Evolutionary conservation across 2,113 vertebrate genomes (phyloP), one percentile per base, ranked within the genome.

Genomic region (Nyctibius bracteatus): DNA sequence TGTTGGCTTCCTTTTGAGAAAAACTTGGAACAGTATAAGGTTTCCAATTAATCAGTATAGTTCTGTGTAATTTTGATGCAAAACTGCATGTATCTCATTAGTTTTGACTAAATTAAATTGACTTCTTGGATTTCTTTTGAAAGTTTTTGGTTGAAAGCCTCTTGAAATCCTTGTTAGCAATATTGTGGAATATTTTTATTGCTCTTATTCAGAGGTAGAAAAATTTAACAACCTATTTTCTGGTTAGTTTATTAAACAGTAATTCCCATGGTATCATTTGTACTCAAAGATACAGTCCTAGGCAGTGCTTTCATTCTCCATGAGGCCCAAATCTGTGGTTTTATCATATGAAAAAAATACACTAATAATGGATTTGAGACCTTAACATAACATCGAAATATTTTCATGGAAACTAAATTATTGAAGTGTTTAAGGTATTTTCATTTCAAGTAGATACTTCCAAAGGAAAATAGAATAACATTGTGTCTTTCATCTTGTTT

Each of bases 301-400:
- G 55, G 9, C 14, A 81, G 57, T 61, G 16, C 5, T 86, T 74
- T 79, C 18, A 28, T 41, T 0, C 0, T 82, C n/a, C 4, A 2
- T 46, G 73, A 72, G 44, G 16, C 14, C 27, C 11, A 58, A 72
- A 61, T 61, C 27, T 78, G 22, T 75, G 19, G 12, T 2, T 20
- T 68, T 89, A 12, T 79, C 21, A 41, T 46, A 35, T 31, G 58
- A 70, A 47, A 86, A 78, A 17, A 74, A 68, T 33, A 57, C 9
- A 4, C 5, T 63, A 58, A 44, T 41, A 74, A 59, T 20, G 12
- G 33, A 46, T 84, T 81, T 89, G 68, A 85, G 72, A 77, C 23
- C 15, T 84, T 84, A 91, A 73, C 3, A 8, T 44, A 92, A 55
- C 11, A 39, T 22, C 7, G 27, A 68, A 67, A 58, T 77, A 55